Conservation (phyloP, 1,140 invertebrate species). For the Drosophila ficusphila region DNA sequence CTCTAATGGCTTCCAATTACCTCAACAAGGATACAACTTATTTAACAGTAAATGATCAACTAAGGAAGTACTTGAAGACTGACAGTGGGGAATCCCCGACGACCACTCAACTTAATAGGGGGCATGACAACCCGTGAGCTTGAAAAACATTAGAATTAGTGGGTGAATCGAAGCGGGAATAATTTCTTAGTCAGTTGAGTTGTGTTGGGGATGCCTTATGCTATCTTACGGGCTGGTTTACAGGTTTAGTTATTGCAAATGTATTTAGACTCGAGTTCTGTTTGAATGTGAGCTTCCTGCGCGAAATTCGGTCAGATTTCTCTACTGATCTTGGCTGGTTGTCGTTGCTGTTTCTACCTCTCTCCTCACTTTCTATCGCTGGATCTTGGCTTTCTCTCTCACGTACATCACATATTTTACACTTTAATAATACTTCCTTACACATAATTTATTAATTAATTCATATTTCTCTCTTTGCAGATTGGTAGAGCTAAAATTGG, state of each 20-base stretch:
- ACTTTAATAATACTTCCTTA: constrained; percentile 82
- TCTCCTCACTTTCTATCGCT: constrained; percentile 20
- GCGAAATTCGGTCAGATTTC: constrained; percentile 7
- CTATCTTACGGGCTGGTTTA: constrained; percentile 14
- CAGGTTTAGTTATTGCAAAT: constrained; percentile 44
- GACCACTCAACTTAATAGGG: constrained; percentile 19
- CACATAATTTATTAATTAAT: constrained; percentile 75
- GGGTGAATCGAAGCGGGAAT: constrained; percentile 20
- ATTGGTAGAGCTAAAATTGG: constrained; percentile 38
- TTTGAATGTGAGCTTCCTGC: constrained; percentile 7
- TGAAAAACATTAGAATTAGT: constrained; percentile 13
- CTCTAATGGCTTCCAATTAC: constrained; percentile 20
- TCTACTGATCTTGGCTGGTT: constrained; percentile 6
- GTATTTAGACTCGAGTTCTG: constrained; percentile 20
- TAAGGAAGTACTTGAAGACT: constrained; percentile 6
- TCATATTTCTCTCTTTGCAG: constrained; percentile 55
- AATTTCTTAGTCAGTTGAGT: constrained; percentile 39
- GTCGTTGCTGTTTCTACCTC: constrained; percentile 25
- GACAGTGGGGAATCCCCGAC: background rate
- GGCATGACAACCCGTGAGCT: background rate
- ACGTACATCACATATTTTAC: constrained; percentile 77
- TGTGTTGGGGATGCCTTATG: background rate
- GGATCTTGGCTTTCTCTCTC: constrained; percentile 23
- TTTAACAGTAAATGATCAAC: constrained; percentile 14
- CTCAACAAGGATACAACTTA: constrained; percentile 27